These are phyloP conservation scores for Zenarchopterus dispar DNA, from an alignment of 2,797 vertebrate species.

Conservation along the genomic window DNA sequence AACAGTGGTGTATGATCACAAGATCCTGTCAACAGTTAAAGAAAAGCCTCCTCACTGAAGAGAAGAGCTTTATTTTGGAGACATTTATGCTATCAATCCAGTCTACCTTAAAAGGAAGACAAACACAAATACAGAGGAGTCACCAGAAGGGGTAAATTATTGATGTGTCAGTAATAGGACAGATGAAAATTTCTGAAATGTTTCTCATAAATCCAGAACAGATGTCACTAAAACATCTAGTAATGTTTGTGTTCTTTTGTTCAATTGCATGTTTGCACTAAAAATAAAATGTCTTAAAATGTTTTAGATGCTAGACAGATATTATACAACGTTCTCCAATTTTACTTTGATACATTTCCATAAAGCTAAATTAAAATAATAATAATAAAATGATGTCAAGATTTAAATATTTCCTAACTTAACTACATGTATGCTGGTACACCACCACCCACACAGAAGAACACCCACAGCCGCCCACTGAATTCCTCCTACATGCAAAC, in stretches of 20 bases:
- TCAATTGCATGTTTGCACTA: too few relatives aligned
- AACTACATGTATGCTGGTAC: neutral
- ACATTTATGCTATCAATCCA: too few relatives aligned
- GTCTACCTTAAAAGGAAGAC: neutral
- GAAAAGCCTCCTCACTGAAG: too few relatives aligned
- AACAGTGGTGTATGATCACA: too few relatives aligned
- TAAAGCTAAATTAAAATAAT: neutral
- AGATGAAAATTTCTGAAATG: neutral
- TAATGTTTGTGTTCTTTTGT: too few relatives aligned
- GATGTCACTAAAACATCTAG: too few relatives aligned
- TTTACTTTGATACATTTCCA: neutral
- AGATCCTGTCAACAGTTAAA: too few relatives aligned
- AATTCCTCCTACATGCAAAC: constrained; percentile 56
- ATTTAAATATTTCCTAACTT: neutral
- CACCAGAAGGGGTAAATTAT: neutral
- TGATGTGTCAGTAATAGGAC: neutral
- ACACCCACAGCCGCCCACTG: constrained; percentile 52
- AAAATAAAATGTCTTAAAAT: too few relatives aligned
- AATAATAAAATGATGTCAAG: neutral
- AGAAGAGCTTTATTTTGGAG: too few relatives aligned
- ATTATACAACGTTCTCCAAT: neutral
- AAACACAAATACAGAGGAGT: neutral
- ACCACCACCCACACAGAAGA: constrained; percentile 22
- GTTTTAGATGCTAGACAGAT: too few relatives aligned
- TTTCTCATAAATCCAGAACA: neutral